These are phyloP conservation scores for Acrossocheilus wenchowensis DNA, from an alignment of 2,797 vertebrate genomes.

Conservation along the genomic window DNA sequence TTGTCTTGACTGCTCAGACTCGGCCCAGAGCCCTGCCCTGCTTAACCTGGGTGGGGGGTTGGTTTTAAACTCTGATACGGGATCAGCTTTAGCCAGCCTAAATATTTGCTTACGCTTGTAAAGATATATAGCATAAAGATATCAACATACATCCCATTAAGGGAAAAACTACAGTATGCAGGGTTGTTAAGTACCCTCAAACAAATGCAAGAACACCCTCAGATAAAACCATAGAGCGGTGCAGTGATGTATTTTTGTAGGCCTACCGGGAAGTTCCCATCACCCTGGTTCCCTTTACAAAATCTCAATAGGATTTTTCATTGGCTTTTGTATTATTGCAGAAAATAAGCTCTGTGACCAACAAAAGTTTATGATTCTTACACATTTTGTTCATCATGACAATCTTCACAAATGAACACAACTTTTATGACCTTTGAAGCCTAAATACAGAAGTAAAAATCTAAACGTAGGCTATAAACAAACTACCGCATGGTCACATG, in stretches of 20 bases:
- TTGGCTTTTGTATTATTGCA: not conserved
- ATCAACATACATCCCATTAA: slow-evolving; percentile 7
- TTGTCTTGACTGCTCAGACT: slow-evolving; percentile 23
- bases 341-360: not conserved
- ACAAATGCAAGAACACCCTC: not conserved
- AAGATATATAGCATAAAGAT: slow-evolving; percentile 3
- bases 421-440: not conserved
- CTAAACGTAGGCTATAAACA: not conserved
- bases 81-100: slow-evolving; percentile 15
- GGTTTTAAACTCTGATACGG: not conserved
- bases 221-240: not conserved
- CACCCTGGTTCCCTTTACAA: not conserved
- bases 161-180: not conserved
- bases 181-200: not conserved
- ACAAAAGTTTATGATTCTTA: not conserved
- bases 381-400: not conserved
- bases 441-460: not conserved
- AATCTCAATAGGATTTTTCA: not conserved
- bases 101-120: slow-evolving; percentile 8
- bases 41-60: not conserved
- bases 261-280: not conserved
- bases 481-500: not conserved
- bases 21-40: not conserved
- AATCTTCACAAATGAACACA: not conserved
- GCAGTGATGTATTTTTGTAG: not conserved